These are phyloP conservation scores for Myotis yumanensis DNA, from an alignment of 2,113 vertebrate genomes.

Conservation along the genomic window DNA sequence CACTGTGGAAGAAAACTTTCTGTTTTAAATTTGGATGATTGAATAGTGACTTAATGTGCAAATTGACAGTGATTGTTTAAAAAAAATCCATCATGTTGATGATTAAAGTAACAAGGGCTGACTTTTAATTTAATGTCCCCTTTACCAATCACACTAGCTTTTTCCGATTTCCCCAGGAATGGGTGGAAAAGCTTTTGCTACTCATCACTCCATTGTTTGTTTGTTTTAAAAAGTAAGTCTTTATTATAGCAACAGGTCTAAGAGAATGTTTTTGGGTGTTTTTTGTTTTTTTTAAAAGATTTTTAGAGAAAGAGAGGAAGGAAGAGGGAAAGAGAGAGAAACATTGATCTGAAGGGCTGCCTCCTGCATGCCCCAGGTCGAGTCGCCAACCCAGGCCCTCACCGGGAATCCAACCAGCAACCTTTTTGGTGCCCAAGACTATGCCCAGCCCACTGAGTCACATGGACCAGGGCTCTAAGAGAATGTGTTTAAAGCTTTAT, in stretches of 20 bases:
- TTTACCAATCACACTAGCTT: constrained; percentile 34
- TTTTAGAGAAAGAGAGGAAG: too few species aligned
- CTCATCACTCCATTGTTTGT: background rate
- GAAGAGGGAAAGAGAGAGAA: too few species aligned
- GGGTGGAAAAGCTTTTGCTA: constrained; percentile 39
- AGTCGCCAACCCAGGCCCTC: too few species aligned
- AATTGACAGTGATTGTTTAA: constrained; percentile 63
- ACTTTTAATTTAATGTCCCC: constrained; percentile 59
- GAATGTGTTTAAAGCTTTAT: background rate
- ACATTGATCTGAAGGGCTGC: too few species aligned
- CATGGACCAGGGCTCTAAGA: background rate
- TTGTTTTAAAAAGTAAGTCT: constrained; percentile 21
- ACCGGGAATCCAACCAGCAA: too few species aligned
- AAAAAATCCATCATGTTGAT: constrained; percentile 53
- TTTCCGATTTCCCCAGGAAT: constrained; percentile 49
- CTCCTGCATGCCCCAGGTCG: too few species aligned
- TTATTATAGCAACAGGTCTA: background rate
- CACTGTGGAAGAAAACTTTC: constrained; percentile 68
- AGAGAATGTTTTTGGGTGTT: background rate
- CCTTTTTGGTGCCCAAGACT: too few species aligned
- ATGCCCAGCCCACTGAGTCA: too few species aligned
- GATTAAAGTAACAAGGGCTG: constrained; percentile 71
- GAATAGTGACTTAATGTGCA: constrained; percentile 65
- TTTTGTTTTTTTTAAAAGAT: too few species aligned
- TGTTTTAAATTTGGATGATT: constrained; percentile 76